Evolutionary conservation across 2,113 vertebrate genomes (phyloP).

Genomic region (Xyliphius kryptos): DNA sequence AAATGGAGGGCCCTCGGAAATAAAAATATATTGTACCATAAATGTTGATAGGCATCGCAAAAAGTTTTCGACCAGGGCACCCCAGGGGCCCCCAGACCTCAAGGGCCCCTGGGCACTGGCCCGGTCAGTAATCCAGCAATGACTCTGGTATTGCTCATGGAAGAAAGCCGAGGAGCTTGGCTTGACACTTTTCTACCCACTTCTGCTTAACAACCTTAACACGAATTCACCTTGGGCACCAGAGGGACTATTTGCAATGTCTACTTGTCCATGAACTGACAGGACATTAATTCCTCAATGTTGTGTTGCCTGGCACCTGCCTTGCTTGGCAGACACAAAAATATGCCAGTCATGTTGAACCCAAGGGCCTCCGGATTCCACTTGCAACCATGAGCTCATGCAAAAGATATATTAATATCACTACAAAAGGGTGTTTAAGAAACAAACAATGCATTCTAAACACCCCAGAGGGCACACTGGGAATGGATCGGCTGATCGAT

Average conservation of each 20-base stretch:
- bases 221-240: neutral
- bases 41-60: too few species aligned
- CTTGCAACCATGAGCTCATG: constrained; percentile 33
- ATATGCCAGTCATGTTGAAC: constrained; percentile 48
- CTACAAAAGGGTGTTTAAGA: constrained; percentile 50
- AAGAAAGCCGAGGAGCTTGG: neutral
- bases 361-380: constrained; percentile 35
- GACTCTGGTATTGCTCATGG: neutral
- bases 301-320: constrained; percentile 38
- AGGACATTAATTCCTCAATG: constrained; percentile 7
- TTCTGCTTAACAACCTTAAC: neutral
- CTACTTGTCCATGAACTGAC: constrained; percentile 10
- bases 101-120: too few species aligned
- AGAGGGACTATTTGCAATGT: neutral
- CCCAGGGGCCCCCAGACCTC: too few species aligned
- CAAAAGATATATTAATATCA: constrained; percentile 68
- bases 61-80: too few species aligned
- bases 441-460: constrained; percentile 66
- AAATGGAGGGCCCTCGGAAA: too few species aligned
- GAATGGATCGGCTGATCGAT: constrained; percentile 59
- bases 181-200: neutral
- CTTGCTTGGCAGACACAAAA: constrained; percentile 40
- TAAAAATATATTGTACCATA: too few species aligned
- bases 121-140: too few species aligned
- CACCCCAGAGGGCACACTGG: constrained; percentile 45